Conservation (phyloP, 2,797 vertebrate species). For the Lagodon rhomboides region DNA sequence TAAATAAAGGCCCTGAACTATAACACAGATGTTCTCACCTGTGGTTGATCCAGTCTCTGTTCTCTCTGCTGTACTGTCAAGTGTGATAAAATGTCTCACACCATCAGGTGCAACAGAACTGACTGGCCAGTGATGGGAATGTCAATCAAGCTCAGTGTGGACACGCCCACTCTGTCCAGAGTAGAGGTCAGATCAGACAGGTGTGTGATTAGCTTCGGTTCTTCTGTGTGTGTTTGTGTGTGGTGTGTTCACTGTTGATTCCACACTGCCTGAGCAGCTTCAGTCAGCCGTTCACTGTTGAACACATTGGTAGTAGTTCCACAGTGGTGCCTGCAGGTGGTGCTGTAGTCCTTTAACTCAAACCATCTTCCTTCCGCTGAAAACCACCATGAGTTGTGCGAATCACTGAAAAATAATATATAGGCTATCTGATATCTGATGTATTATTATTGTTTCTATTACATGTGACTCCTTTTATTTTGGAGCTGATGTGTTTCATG, state of each 20-base stretch:
- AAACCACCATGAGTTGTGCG: constrained; percentile 1
- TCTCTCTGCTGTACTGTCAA: background rate
- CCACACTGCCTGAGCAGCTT: no score
- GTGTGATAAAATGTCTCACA: background rate
- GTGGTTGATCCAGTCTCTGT: background rate
- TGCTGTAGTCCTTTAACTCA: background rate
- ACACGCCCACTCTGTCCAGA: background rate
- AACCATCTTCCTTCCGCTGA: background rate
- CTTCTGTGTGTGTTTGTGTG: no score
- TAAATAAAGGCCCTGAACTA: background rate
- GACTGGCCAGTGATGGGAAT: background rate
- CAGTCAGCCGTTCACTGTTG: rapidly evolving
- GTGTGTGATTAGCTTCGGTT: background rate
- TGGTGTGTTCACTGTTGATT: background rate
- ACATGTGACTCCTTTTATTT: background rate
- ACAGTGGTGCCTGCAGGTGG: constrained; percentile 51
- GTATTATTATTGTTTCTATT: background rate
- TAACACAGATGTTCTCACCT: background rate
- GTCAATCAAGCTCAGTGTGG: background rate
- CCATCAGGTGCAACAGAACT: background rate
- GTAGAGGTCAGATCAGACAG: background rate
- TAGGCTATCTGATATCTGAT: background rate
- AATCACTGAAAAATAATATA: background rate
- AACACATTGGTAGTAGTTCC: background rate
- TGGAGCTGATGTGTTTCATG: background rate